Evolutionary conservation across 2,888 invertebrate species (phyloP), one percentile per base, ranked within the genome.

Genomic region (Apotomis betuletana): DNA sequence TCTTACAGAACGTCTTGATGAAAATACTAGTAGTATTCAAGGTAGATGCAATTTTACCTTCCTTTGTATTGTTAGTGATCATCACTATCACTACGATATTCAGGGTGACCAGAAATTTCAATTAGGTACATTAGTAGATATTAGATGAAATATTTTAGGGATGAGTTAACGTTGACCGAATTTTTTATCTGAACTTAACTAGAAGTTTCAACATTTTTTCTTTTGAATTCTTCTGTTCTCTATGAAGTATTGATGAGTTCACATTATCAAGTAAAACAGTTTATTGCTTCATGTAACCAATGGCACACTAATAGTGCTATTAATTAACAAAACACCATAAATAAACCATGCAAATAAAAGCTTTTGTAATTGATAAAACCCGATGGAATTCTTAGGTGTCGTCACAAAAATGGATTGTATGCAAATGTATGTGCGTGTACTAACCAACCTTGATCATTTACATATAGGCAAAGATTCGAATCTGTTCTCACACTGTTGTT

Each of bases 331-430:
- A 67, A 8, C 10, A 10, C 55, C 38, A 52, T 52, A 52, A 51
- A 57, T 71, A 60, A 54, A 9, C 36, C 52, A 64, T 57, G 55
- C 55, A 49, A 49, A 65, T 27, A 69, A 10, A 15, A 62, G 49
- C 49, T 63, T 69, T 58, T 59, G 67, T 69, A 69, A 67, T 58
- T 69, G 67, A 70, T 70, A 74, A 76, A 73, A 58, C 57, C 62
- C 74, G 75, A 75, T 79, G 75, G 79, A 81, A 81, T 82, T 80
- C 80, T 75, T 76, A 65, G 74, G 67, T 83, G 84, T 83, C 81
- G 83, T 85, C 84, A 86, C 75, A 81, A 77, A 82, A 81, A 82
- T 79, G 82, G 83, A 91, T 90, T 91, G 89, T 90, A 87, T 90
- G 89, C 83, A 85, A 91, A 91, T 89, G 77, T 36, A n/a, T 38